Percentiles rank a stretch among this genome's conserved stretches.
phyloP scores from a whole-genome alignment of 2,113 vertebrate genomes.

The Saguinus midas region DNA sequence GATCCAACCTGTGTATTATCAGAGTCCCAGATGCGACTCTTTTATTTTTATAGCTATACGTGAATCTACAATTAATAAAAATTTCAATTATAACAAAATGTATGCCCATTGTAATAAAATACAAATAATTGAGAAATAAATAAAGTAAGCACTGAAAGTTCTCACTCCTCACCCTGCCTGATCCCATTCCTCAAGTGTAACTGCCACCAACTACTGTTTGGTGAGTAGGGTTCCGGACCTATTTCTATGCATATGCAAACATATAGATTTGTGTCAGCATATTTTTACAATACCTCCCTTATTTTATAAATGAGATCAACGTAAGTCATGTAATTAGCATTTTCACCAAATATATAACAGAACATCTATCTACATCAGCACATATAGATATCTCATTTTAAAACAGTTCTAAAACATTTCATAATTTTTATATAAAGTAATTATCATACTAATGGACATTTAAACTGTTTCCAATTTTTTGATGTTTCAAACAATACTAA shows the following conservation, averaged over 20 bases:
- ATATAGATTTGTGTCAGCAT: background rate
- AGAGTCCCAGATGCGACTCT: background rate
- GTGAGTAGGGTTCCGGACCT: background rate
- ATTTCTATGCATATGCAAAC: background rate
- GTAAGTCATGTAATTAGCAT: background rate
- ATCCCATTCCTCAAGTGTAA: background rate
- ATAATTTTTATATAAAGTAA: constrained; percentile 9
- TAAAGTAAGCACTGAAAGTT: background rate
- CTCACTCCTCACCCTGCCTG: background rate
- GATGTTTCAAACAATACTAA: constrained; percentile 7
- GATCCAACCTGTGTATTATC: background rate
- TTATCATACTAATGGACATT: background rate
- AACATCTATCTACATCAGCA: background rate
- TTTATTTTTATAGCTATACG: background rate
- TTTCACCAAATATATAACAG: background rate
- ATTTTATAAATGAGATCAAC: background rate
- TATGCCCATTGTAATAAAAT: background rate
- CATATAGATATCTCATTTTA: background rate
- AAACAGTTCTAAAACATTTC: background rate
- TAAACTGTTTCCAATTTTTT: background rate
- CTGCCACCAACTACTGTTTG: background rate
- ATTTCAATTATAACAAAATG: background rate
- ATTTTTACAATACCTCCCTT: background rate
- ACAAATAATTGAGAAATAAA: constrained; percentile 20
- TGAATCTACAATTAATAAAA: background rate